Evolutionary conservation across 2,888 invertebrate genomes (phyloP).

Genomic region (Andrena camellia): DNA sequence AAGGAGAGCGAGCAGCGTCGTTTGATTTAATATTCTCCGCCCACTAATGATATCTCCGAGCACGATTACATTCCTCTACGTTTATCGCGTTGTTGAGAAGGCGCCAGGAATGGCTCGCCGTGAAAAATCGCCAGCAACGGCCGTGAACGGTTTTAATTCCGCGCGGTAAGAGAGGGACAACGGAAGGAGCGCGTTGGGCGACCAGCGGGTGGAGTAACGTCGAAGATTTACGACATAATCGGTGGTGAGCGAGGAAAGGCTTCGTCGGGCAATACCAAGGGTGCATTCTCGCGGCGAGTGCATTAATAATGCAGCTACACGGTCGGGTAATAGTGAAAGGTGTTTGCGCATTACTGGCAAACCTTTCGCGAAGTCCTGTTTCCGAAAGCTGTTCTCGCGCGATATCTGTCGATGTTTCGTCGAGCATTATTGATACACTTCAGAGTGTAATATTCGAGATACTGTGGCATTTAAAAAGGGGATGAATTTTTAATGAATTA

Average conservation of each 20-base stretch:
- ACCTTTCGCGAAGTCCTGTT: neutral
- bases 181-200: neutral
- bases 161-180: conserved; percentile 1
- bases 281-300: conserved; percentile 27
- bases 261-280: conserved; percentile 21
- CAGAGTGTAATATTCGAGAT: neutral
- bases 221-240: conserved; percentile 70
- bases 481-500: neutral
- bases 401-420: neutral
- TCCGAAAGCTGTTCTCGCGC: too few species aligned
- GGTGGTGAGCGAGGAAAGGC: conserved; percentile 57
- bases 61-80: conserved; percentile 14
- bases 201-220: conserved; percentile 8
- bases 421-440: neutral
- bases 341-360: conserved; percentile 34
- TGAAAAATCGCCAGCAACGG: conserved; percentile 30
- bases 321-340: conserved; percentile 36
- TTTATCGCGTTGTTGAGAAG: conserved; percentile 30
- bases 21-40: conserved; percentile 10
- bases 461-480: neutral
- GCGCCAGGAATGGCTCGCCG: neutral
- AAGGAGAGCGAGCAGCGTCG: conserved; percentile 1
- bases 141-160: conserved; percentile 41
- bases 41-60: neutral
- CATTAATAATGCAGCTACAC: conserved; percentile 55